Percentiles rank a stretch among this genome's conserved stretches.
Conservation (phyloP, 2,888 invertebrate genomes). For the Chloroclysta siterata region DNA sequence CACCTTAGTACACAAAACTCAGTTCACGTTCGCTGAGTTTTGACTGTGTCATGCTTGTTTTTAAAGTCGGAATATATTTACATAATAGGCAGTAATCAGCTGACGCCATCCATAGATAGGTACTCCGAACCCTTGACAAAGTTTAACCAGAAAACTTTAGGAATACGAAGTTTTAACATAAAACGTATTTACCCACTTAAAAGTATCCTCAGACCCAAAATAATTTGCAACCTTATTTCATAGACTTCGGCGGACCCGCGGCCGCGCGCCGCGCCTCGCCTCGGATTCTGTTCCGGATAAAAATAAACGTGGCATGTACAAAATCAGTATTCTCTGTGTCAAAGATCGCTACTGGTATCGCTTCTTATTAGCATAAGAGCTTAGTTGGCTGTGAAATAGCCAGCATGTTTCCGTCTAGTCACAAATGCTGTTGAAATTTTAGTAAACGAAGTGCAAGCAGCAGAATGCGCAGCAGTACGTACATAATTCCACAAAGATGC, state of each 20-base stretch:
- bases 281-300: no score
- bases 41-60: no score
- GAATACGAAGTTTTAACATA: background rate
- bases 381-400: background rate
- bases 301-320: background rate
- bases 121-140: background rate
- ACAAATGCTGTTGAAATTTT: background rate
- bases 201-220: background rate
- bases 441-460: background rate
- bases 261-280: background rate
- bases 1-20: no score
- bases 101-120: no score
- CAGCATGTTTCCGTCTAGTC: background rate
- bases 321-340: no score
- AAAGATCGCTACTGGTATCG: no score
- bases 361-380: no score
- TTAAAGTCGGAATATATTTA: no score
- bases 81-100: no score
- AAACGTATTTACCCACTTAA: background rate
- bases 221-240: slow-evolving; percentile 1
- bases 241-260: background rate
- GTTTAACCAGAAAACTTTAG: slow-evolving; percentile 1
- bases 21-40: no score
- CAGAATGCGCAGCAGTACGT: background rate
- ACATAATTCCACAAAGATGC: background rate